A percentile compares a stretch with the other conserved stretches of the same genome.
Evolutionary conservation across 2,797 vertebrate species (phyloP).

Genomic region (Oreochromis mossambicus): DNA sequence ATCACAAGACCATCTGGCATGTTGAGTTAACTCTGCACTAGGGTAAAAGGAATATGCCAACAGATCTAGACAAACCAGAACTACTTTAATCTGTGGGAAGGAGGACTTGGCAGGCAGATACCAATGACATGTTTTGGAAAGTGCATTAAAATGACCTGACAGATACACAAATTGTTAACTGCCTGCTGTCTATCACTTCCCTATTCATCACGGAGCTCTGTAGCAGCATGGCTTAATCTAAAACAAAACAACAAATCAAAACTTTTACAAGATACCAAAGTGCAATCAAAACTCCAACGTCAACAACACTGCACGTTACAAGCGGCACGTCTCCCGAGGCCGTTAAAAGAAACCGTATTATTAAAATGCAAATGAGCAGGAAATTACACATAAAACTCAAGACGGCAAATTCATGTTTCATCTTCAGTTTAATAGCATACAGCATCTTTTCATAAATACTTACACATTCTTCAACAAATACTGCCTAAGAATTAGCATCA

Average conservation of each 20-base stretch:
- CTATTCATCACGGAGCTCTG: neutral
- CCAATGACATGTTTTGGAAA: neutral
- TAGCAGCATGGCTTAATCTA: neutral
- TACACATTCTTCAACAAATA: constrained; percentile 4
- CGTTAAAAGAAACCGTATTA: neutral
- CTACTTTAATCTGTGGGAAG: neutral
- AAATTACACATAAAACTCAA: neutral
- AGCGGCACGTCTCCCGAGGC: neutral
- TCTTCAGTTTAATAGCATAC: constrained; percentile 61
- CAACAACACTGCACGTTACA: neutral
- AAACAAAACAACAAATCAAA: neutral
- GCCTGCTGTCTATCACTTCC: neutral
- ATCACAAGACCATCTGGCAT: neutral
- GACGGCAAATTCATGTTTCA: constrained; percentile 5
- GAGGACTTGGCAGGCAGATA: neutral
- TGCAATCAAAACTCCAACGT: neutral
- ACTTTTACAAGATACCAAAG: neutral
- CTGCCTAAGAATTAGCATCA: neutral
- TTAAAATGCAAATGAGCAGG: neutral
- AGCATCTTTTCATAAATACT: constrained; percentile 55
- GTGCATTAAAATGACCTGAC: neutral
- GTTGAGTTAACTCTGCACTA: neutral
- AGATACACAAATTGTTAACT: neutral
- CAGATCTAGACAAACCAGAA: constrained; percentile 26
- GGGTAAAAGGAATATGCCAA: neutral